phyloP scores from a whole-genome alignment of 2,797 vertebrate species.

The Microhierax caerulescens region DNA sequence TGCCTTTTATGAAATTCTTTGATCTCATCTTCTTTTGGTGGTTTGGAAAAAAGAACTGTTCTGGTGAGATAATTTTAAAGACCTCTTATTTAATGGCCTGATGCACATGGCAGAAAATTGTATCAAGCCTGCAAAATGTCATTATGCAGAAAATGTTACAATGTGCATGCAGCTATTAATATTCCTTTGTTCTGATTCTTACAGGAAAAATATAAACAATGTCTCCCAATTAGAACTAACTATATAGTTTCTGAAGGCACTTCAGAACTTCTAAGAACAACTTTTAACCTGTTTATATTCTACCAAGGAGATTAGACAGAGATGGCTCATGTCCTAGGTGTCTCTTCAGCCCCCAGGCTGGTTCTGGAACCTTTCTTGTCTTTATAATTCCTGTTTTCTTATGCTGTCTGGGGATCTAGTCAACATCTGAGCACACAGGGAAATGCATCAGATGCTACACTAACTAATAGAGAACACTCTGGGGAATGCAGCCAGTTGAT shows the following conservation, averaged over 20 bases:
- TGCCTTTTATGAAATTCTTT: constrained; percentile 61
- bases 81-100: constrained; percentile 50
- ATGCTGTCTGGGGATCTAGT: neutral
- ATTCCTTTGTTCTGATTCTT: constrained; percentile 23
- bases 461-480: neutral
- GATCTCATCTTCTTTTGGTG: constrained; percentile 62
- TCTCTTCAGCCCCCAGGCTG: neutral
- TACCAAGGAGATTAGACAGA: neutral
- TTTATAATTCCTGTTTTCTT: neutral
- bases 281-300: constrained; percentile 2
- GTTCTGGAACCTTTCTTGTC: neutral
- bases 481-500: neutral
- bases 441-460: neutral
- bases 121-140: constrained; percentile 26
- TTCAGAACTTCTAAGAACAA: neutral
- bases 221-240: neutral
- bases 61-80: constrained; percentile 60
- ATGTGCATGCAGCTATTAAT: constrained; percentile 37
- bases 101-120: constrained; percentile 33
- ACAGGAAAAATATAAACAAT: neutral
- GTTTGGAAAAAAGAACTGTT: constrained; percentile 46
- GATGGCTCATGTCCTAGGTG: neutral
- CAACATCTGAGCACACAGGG: neutral
- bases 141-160: constrained; percentile 47
- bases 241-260: neutral